phyloP scores from a whole-genome alignment of 1,140 invertebrate species.

The Ostrea edulis region DNA sequence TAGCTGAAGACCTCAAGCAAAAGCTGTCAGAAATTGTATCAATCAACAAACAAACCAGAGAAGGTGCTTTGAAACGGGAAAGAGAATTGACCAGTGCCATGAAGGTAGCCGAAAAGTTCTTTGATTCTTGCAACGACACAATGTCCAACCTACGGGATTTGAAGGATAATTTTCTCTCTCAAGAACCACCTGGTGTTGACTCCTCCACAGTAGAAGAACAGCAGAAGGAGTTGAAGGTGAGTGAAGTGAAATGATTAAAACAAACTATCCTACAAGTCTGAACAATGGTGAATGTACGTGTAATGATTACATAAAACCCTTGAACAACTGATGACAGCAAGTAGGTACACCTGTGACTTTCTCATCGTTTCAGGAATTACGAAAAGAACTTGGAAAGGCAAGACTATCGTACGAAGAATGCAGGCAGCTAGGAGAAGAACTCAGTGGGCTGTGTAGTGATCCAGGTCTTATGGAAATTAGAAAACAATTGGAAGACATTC shows the following conservation, averaged over 20 bases:
- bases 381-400: conserved; percentile 93
- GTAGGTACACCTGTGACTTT: not conserved
- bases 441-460: conserved; percentile 96
- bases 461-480: conserved; percentile 98
- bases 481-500: conserved; percentile 91
- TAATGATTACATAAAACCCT: not conserved
- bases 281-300: not conserved
- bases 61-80: conserved; percentile 89
- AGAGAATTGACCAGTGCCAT: conserved; percentile 91
- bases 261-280: no score
- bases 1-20: conserved; percentile 89
- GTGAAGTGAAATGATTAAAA: not conserved
- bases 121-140: conserved; percentile 94
- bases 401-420: conserved; percentile 96
- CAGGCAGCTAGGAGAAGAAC: conserved; percentile 91
- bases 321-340: not conserved
- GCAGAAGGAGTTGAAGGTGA: conserved; percentile 91
- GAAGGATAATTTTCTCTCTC: conserved; percentile 91
- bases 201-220: conserved; percentile 90
- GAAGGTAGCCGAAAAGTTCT: conserved; percentile 94
- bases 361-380: conserved; percentile 84
- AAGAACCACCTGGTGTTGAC: conserved; percentile 93
- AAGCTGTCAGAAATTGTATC: conserved; percentile 95
- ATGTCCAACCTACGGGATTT: conserved; percentile 94
- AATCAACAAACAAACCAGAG: conserved; percentile 94